Evolutionary conservation across 2,888 invertebrate genomes (phyloP).

Genomic region (Leptarthrus brevirostris): DNA sequence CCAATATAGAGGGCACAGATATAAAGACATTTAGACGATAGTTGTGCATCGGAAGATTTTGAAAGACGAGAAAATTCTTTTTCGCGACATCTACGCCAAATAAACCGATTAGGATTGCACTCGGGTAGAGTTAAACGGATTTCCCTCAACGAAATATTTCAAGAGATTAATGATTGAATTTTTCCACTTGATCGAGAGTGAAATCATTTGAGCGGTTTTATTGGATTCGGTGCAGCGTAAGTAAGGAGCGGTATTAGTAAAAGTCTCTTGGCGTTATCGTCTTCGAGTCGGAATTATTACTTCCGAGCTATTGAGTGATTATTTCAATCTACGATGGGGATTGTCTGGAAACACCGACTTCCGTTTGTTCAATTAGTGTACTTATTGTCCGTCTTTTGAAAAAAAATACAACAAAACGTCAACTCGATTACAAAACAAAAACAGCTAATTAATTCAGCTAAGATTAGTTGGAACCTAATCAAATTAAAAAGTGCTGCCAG

Average conservation of each 20-base stretch:
- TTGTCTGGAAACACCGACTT: neutral
- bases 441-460: conserved; percentile 16
- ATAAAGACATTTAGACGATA: neutral
- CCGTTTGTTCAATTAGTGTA: too few species aligned
- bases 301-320: conserved; percentile 18
- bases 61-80: conserved; percentile 10
- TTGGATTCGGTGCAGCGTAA: conserved; percentile 3
- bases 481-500: neutral
- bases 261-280: conserved; percentile 11
- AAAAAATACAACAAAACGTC: neutral
- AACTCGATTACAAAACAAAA: neutral
- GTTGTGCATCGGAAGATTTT: neutral
- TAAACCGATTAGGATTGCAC: conserved; percentile 30
- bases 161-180: conserved; percentile 31
- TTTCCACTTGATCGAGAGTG: conserved; percentile 22
- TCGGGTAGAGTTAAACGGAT: conserved; percentile 31
- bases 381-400: too few species aligned
- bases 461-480: conserved; percentile 1
- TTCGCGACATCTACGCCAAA: conserved; percentile 38
- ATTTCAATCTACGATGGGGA: neutral
- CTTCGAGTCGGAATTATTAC: conserved; percentile 9
- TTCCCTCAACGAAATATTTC: conserved; percentile 5
- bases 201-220: conserved; percentile 7
- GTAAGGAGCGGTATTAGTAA: neutral
- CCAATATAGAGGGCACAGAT: conserved; percentile 1